Percentiles rank a stretch among this genome's conserved stretches.
phyloP scores from a whole-genome alignment of 2,888 invertebrate species.

The Catocala fraxini region DNA sequence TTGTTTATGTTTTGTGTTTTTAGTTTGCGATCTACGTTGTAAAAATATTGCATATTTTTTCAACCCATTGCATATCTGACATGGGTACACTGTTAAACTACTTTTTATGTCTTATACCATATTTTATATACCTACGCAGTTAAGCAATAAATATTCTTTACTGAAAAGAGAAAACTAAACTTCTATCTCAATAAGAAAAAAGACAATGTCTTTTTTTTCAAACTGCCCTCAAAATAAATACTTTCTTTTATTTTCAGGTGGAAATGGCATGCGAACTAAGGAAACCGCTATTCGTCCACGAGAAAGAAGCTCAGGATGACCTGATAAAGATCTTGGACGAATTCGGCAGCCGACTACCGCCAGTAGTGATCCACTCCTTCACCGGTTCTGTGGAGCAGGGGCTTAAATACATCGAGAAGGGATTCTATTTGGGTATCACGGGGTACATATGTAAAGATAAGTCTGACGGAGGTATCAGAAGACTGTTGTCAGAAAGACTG shows the following conservation, averaged over 20 bases:
- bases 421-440: slow-evolving; percentile 93
- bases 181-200: too few relatives aligned
- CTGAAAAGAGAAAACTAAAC: too few relatives aligned
- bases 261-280: slow-evolving; percentile 94
- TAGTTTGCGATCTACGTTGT: too few relatives aligned
- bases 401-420: slow-evolving; percentile 92
- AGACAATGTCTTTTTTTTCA: too few relatives aligned
- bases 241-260: slow-evolving; percentile 83
- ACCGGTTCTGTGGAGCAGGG: slow-evolving; percentile 96
- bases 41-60: too few relatives aligned
- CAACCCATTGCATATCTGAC: too few relatives aligned
- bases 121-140: too few relatives aligned
- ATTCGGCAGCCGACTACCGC: slow-evolving; percentile 88
- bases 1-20: too few relatives aligned
- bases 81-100: too few relatives aligned
- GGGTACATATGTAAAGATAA: slow-evolving; percentile 97
- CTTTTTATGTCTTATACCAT: too few relatives aligned
- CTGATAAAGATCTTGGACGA: slow-evolving; percentile 91
- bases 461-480: slow-evolving; percentile 95
- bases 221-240: background rate
- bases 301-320: slow-evolving; percentile 96
- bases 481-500: slow-evolving; percentile 92
- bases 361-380: slow-evolving; percentile 96
- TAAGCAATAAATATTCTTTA: too few relatives aligned
- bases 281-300: slow-evolving; percentile 96